Conservation (phyloP, 53 echinoderm and acorn worm species). For the Temnopleurus reevesii region DNA sequence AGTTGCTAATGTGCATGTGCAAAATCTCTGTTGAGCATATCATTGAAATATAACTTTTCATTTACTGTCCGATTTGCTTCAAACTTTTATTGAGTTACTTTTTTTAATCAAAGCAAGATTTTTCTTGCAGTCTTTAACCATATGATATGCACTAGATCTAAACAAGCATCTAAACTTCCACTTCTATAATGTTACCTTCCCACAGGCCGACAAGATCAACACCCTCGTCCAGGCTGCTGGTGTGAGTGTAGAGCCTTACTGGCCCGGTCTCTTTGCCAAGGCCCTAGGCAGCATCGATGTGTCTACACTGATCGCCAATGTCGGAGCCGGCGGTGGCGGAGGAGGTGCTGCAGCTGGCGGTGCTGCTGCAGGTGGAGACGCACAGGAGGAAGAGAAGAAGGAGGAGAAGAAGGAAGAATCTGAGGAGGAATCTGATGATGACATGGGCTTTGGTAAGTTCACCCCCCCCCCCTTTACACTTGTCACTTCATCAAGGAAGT, state of each 20-base stretch:
- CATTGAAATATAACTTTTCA: too few relatives aligned
- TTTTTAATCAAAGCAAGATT: too few relatives aligned
- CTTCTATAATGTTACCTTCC: too few relatives aligned
- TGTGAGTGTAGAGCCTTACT: slow-evolving; percentile 90
- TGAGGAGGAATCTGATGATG: slow-evolving; percentile 95
- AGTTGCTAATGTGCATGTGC: too few relatives aligned
- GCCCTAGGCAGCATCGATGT: slow-evolving; percentile 72
- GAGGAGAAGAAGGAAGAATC: slow-evolving; percentile 84
- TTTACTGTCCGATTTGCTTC: too few relatives aligned
- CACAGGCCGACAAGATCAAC: slow-evolving; percentile 86
- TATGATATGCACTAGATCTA: too few relatives aligned
- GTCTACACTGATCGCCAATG: slow-evolving; percentile 70
- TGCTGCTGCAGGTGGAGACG: slow-evolving; percentile 59
- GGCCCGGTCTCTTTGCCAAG: slow-evolving; percentile 97
- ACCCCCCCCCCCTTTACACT: too few relatives aligned
- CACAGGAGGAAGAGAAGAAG: slow-evolving; percentile 62
- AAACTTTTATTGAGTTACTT: too few relatives aligned
- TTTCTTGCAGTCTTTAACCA: too few relatives aligned
- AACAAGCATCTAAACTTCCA: too few relatives aligned
- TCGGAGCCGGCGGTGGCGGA: slow-evolving; percentile 77
- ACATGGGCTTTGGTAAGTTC: slow-evolving; percentile 97
- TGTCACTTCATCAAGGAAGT: too few relatives aligned
- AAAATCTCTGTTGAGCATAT: too few relatives aligned
- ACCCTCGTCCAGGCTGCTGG: slow-evolving; percentile 88
- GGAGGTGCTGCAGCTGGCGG: slow-evolving; percentile 64